A percentile compares a stretch with the other conserved stretches of the same genome.
These are phyloP conservation scores for Sminthurides aquaticus DNA, from an alignment of 2,888 invertebrate species.

Conservation along the genomic window DNA sequence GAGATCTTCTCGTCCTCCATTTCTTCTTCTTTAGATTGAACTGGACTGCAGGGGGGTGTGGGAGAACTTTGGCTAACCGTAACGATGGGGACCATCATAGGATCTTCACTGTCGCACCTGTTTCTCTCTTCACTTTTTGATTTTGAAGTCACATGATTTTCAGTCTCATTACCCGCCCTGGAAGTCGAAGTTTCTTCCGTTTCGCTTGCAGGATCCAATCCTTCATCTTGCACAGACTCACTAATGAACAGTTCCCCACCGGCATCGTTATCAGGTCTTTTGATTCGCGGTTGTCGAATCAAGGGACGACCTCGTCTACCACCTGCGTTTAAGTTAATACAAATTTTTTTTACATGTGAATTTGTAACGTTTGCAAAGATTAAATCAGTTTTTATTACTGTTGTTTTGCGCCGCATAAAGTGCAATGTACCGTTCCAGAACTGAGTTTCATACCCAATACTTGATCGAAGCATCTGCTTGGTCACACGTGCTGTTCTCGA, in stretches of 20 bases:
- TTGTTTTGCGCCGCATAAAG: too few species aligned
- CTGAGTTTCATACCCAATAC: too few species aligned
- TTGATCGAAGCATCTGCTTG: too few species aligned
- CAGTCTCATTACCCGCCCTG: not conserved
- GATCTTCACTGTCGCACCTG: not conserved
- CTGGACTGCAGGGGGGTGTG: constrained; percentile 42
- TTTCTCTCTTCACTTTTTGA: not conserved
- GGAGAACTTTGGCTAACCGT: constrained; percentile 42
- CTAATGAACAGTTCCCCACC: constrained; percentile 19
- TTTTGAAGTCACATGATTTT: not conserved
- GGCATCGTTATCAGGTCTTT: constrained; percentile 45
- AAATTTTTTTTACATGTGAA: not conserved
- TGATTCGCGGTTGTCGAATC: constrained; percentile 61
- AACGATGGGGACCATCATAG: constrained; percentile 37
- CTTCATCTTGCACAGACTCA: constrained; percentile 1
- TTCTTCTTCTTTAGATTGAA: constrained; percentile 5
- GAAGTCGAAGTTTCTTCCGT: not conserved
- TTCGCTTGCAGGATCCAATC: not conserved
- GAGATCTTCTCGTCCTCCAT: not conserved
- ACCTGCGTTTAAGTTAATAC: not conserved
- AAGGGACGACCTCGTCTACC: constrained; percentile 55
- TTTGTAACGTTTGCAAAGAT: too few species aligned
- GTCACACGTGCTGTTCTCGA: too few species aligned
- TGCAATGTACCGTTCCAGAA: too few species aligned
- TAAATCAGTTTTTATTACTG: too few species aligned